These are phyloP conservation scores for Stegophylla sp. DNA, from an alignment of 2,888 invertebrate species.

Conservation along the genomic window DNA sequence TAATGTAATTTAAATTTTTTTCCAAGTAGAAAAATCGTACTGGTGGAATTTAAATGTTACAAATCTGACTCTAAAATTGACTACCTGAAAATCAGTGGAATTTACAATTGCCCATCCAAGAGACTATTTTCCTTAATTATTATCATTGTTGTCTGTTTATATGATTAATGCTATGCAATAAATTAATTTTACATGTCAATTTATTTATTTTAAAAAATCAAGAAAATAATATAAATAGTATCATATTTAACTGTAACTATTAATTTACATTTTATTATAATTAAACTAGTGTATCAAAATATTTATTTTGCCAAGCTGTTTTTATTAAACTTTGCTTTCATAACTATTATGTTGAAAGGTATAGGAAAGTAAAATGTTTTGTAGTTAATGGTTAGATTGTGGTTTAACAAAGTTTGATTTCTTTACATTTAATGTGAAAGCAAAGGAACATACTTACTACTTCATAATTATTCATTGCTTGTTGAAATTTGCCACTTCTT, in stretches of 20 bases:
- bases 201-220: neutral
- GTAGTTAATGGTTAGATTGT: neutral
- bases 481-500: constrained; percentile 32
- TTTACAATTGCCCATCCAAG: no score
- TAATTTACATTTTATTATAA: neutral
- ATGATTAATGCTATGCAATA: no score
- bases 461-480: neutral
- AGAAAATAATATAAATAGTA: neutral
- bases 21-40: no score
- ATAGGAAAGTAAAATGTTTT: neutral
- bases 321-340: neutral
- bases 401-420: neutral
- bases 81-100: no score
- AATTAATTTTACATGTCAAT: no score
- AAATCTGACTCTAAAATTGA: no score
- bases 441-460: constrained; percentile 18
- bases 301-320: neutral
- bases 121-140: no score
- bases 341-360: neutral
- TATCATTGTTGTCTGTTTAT: no score
- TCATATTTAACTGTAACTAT: neutral
- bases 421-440: neutral
- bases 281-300: neutral
- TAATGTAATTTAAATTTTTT: no score
- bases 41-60: no score